Conservation (phyloP, 2,888 invertebrate species). For the Platycnemis pennipes region DNA sequence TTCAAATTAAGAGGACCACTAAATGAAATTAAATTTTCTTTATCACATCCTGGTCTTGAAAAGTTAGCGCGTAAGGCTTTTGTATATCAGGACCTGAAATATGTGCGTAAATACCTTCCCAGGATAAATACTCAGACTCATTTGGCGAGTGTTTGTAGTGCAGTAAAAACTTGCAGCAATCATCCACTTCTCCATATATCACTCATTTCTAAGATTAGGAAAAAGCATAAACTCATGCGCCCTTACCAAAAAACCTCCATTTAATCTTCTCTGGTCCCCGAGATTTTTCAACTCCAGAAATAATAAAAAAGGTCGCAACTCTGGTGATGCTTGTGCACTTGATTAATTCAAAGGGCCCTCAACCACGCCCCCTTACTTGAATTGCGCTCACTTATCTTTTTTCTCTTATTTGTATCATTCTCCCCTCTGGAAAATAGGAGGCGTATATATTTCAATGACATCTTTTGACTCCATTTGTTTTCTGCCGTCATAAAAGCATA, state of each 20-base stretch:
- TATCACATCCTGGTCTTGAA: too few relatives aligned
- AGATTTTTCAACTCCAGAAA: conserved; percentile 8
- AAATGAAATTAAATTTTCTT: too few relatives aligned
- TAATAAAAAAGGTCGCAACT: not conserved
- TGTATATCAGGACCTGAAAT: too few relatives aligned
- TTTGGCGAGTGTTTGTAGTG: not conserved
- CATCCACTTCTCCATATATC: not conserved
- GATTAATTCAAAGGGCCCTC: not conserved
- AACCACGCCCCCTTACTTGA: not conserved
- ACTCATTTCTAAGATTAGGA: not conserved
- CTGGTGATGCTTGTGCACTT: not conserved
- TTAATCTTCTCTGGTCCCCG: not conserved
- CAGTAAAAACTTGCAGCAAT: not conserved
- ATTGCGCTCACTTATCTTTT: not conserved
- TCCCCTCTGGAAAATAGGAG: not conserved
- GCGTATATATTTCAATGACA: not conserved
- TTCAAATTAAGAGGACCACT: too few relatives aligned
- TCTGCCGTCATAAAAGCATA: not conserved
- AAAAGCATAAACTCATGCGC: not conserved
- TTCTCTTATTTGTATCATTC: not conserved
- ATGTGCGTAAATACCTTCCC: too few relatives aligned
- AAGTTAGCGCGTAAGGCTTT: too few relatives aligned
- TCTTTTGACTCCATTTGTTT: not conserved
- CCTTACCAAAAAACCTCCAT: not conserved
- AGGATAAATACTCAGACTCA: too few relatives aligned